Evolutionary conservation across 2,888 invertebrate species (phyloP), one percentile per base, ranked within the genome.

Genomic region (Nephrotoma appendiculata): DNA sequence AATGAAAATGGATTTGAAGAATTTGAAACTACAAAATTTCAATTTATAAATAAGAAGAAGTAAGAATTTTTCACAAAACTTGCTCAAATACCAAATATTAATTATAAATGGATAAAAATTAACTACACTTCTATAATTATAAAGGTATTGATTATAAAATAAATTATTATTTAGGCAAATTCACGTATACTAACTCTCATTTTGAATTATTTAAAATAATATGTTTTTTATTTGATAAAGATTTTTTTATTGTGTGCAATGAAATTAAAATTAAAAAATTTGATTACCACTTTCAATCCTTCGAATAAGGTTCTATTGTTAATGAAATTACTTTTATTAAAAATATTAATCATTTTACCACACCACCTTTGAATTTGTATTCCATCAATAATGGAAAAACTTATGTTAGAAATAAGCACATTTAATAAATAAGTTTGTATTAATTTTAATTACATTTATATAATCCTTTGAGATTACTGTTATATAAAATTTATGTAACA

Each of bases 1-100:
- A 83, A 88, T 41, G 85, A 87, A 85, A 57, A 12, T 11, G 86
- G 41, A 0, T 41, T 87, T 83, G 71, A 45, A 19, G 15, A 85
- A 1, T 42, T 87, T 71, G 85, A 41, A 9, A 44, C 12, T 71
- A 41, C 85, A 31, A 57, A 86, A 0, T 48, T 86, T 11, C 31
- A 86, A 45, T 41, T 48, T 15, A 12, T n/a, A 48, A 52, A 86
- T 44, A 6, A 48, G 12, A 41, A 31, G 6, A 41, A 31, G 6
- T 41, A 52, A 41, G 52, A 42, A 42, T 52, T 52, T 52, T 52
- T 15, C 15, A 15, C n/a, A 1, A n/a, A 52, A 52, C 4, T 52
- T n/a, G 4, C 12, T 3, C 45, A 45, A 52, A 15, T n/a, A 15
- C 52, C 7, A 45, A 45, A 45, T 45, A 45, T 45, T 45, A 45